Conservation (phyloP, 2,797 vertebrate species). For the Dicrostonyx torquatus region DNA sequence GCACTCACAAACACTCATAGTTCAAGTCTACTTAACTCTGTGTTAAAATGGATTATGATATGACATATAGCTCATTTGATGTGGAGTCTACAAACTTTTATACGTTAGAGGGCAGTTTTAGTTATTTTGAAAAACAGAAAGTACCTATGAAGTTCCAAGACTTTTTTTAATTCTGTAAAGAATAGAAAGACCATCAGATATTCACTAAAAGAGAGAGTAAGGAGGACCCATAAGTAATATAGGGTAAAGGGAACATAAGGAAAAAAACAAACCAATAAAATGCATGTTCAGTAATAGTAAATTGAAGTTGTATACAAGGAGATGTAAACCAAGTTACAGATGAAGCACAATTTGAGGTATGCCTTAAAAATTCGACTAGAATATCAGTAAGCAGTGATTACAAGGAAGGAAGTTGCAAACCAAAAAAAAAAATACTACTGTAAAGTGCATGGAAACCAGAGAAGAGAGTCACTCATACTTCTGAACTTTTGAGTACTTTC, state of each 20-base stretch:
- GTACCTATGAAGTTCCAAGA: not conserved
- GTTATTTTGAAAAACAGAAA: not conserved
- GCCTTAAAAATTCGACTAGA: not conserved
- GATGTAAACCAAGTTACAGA: not conserved
- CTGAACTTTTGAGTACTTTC: not conserved
- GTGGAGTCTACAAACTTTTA: not conserved
- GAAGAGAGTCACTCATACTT: not conserved
- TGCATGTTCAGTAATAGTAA: not conserved
- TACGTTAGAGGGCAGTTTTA: not conserved
- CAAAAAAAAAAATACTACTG: not conserved
- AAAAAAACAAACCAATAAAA: not conserved
- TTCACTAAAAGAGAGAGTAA: not conserved
- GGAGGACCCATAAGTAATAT: not conserved
- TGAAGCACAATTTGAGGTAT: not conserved
- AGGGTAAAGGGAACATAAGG: not conserved
- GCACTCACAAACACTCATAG: not conserved
- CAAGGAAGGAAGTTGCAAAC: not conserved
- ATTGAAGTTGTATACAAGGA: not conserved
- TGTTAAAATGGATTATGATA: not conserved
- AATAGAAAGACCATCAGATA: slow-evolving; percentile 23
- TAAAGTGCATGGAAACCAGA: not conserved
- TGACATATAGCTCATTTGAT: not conserved
- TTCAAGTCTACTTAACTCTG: not conserved
- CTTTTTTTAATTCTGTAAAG: not conserved
- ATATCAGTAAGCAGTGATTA: slow-evolving; percentile 7